A percentile compares a stretch with the other conserved stretches of the same genome.
Conservation (phyloP, 2,888 invertebrate genomes). For the Pediacus dermestoides region DNA sequence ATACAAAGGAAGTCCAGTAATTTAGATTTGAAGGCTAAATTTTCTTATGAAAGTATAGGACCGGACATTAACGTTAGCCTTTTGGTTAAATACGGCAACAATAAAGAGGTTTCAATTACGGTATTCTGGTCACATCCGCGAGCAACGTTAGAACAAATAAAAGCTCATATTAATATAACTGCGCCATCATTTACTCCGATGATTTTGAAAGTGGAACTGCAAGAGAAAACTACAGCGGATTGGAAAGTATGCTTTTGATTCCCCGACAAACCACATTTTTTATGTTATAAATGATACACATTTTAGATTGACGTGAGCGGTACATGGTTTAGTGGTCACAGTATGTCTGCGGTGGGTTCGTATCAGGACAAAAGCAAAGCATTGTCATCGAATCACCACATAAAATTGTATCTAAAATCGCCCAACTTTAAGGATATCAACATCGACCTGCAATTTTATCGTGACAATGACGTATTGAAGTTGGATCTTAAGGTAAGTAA, state of each 20-base stretch:
- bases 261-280: no score
- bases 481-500: conserved; percentile 61
- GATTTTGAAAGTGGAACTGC: conserved; percentile 60
- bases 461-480: conserved; percentile 65
- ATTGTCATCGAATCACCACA: conserved; percentile 58
- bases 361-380: conserved; percentile 72
- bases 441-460: conserved; percentile 56
- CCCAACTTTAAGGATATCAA: conserved; percentile 70
- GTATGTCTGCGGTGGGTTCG: conserved; percentile 64
- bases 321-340: conserved; percentile 78
- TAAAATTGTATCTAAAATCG: conserved; percentile 67
- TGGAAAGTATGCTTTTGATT: conserved; percentile 72
- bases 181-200: conserved; percentile 72
- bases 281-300: no score
- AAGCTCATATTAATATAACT: conserved; percentile 69
- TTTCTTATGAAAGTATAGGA: conserved; percentile 54
- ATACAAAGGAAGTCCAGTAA: conserved; percentile 64
- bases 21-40: conserved; percentile 60
- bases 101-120: conserved; percentile 57
- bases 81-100: conserved; percentile 56
- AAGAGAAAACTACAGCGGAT: conserved; percentile 64
- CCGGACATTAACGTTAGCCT: conserved; percentile 54
- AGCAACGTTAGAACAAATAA: conserved; percentile 62
- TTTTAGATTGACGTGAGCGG: conserved; percentile 66
- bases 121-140: conserved; percentile 63